Evolutionary conservation across 2,888 invertebrate genomes (phyloP).

Genomic region (Hetaerina titia): DNA sequence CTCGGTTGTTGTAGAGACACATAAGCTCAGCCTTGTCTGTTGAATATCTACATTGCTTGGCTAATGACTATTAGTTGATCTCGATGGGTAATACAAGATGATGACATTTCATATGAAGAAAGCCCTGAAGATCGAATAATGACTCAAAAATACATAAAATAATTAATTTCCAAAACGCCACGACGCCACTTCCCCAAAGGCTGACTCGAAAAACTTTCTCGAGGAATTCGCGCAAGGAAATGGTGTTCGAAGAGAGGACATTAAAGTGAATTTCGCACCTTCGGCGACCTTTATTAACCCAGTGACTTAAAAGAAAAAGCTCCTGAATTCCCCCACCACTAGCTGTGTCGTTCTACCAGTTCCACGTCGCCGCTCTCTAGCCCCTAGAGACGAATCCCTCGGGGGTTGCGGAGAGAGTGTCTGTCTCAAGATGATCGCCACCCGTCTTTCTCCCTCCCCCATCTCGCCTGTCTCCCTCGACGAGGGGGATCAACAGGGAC

Average conservation of each 20-base stretch:
- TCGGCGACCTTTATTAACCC: not conserved
- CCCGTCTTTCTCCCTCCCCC: not conserved
- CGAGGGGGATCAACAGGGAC: not conserved
- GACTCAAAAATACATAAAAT: not conserved
- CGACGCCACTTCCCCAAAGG: not conserved
- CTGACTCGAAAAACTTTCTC: not conserved
- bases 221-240: not conserved
- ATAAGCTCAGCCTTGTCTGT: not conserved
- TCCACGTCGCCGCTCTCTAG: not conserved
- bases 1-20: not conserved
- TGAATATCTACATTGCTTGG: too few species aligned
- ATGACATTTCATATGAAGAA: not conserved
- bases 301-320: not conserved
- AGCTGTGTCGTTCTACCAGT: not conserved
- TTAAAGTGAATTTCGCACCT: not conserved
- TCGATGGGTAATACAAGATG: too few species aligned
- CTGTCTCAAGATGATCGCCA: conserved; percentile 28
- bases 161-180: not conserved
- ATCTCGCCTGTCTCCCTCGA: not conserved
- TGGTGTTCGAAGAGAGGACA: not conserved
- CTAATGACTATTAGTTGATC: too few species aligned
- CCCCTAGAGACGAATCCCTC: not conserved
- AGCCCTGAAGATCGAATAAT: not conserved
- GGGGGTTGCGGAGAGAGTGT: not conserved
- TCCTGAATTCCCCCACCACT: not conserved